Percentiles rank a stretch among this genome's conserved stretches.
These are phyloP conservation scores for Bufotes viridis DNA, from an alignment of 2,797 vertebrate genomes.

Conservation along the genomic window DNA sequence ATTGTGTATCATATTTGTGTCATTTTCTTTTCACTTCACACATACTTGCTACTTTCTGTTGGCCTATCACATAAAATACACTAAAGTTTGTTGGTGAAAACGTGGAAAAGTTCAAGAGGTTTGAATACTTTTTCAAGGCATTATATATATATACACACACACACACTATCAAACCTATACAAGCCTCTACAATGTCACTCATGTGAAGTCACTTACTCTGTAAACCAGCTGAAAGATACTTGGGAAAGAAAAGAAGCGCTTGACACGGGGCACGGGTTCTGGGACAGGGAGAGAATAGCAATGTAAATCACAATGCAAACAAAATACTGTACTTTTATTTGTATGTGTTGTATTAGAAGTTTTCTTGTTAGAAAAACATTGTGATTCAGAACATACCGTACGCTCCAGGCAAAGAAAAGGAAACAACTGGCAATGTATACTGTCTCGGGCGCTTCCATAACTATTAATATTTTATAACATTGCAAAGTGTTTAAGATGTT, in stretches of 20 bases:
- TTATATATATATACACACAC: no score
- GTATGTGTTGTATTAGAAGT: no score
- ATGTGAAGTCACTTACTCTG: conserved; percentile 46
- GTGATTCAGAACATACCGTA: neutral
- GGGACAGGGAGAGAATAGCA: neutral
- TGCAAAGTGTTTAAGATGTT: neutral
- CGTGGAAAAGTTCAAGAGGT: no score
- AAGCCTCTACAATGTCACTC: neutral
- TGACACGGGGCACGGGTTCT: conserved; percentile 57
- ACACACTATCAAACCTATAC: no score
- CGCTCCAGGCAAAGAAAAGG: neutral
- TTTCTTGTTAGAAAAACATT: no score
- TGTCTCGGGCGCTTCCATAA: neutral
- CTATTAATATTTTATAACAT: neutral
- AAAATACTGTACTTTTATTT: no score
- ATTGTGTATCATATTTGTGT: no score
- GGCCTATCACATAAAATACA: no score
- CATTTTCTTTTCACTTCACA: no score
- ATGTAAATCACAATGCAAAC: neutral
- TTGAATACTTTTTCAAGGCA: no score
- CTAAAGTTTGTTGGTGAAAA: no score
- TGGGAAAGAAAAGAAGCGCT: conserved; percentile 57
- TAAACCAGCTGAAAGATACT: conserved; percentile 62
- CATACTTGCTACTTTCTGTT: no score
- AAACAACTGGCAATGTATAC: neutral